phyloP scores from a whole-genome alignment of 2,113 vertebrate genomes.

The human region DNA sequence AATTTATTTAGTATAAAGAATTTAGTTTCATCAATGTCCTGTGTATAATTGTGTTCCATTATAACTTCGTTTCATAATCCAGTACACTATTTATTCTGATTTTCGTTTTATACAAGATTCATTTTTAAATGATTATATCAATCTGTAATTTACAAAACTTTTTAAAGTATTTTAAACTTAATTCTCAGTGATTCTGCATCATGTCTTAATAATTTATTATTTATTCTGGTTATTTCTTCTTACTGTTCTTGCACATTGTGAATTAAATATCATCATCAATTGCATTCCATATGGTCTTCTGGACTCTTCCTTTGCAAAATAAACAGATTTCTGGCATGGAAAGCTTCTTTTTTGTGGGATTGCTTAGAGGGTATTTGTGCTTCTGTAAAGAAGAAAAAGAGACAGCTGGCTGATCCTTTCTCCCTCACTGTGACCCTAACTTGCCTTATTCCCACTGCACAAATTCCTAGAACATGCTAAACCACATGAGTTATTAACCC shows the following conservation, averaged over 20 bases:
- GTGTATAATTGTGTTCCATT: background rate
- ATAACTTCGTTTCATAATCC: background rate
- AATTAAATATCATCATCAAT: background rate
- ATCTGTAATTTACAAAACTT: background rate
- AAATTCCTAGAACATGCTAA: slow-evolving; percentile 25
- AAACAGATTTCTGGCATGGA: slow-evolving; percentile 52
- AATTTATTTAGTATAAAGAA: slow-evolving; percentile 15
- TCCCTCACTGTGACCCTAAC: background rate
- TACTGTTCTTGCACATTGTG: background rate
- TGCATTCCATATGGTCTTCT: slow-evolving; percentile 29
- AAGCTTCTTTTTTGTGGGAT: background rate
- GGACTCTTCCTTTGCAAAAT: slow-evolving; percentile 34
- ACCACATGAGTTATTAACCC: background rate
- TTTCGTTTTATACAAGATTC: slow-evolving; percentile 17
- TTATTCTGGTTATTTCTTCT: slow-evolving; percentile 37
- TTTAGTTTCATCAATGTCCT: background rate
- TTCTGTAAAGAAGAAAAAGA: slow-evolving; percentile 50
- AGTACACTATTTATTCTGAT: slow-evolving; percentile 12
- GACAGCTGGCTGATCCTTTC: slow-evolving; percentile 27
- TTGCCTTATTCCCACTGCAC: slow-evolving; percentile 30
- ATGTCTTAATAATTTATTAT: slow-evolving; percentile 6
- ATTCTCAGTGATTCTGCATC: background rate
- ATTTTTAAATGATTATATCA: slow-evolving; percentile 38
- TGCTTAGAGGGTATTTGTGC: slow-evolving; percentile 3
- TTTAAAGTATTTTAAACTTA: slow-evolving; percentile 1